Evolutionary conservation across 2,113 vertebrate genomes (phyloP), one percentile per base, ranked within the genome.

Genomic region (Amblyornis subalaris): DNA sequence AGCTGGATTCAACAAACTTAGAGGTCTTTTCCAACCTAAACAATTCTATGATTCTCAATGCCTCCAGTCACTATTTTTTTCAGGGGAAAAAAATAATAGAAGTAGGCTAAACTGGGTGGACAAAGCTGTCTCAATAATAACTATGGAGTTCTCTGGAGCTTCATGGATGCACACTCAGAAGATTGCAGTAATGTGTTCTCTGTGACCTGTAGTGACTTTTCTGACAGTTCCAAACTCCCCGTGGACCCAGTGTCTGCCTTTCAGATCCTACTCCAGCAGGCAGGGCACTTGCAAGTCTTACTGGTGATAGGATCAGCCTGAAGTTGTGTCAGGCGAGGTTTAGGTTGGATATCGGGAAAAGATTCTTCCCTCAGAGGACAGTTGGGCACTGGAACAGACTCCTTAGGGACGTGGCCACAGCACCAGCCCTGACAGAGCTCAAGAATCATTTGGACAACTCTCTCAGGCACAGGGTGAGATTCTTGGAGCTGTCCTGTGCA

Each of bases 1-100:
- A 1, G 3, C 2, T 61, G 40, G 21, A 53, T 7, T 35, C 0
- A 0, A 47, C 21, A 25, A 2, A 10, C 54, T 61, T 10, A 61
- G 17, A 75, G n/a, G 9, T 23, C 16, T 48, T 75, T 54, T 54
- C 35, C n/a, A 69, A 8, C 14, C 21, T 40, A 54, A 69, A 48
- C 14, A 1, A 48, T 47, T 47, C 5, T 14, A 40, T 31, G 9
- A 31, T 26, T 40, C 16, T 19, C 28, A 18, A 12, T 28, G 8
- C 6, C 6, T 29, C 14, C 15, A 22, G 70, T 62, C 7, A 19
- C 4, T 55, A 7, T 35, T 67, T 21, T n/a, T 74, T 42, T 38
- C 1, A 2, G 8, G 14, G 1, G 1, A 5, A 6, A 22, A 44
- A 45, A 24, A 25, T 23, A 18, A 14, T 12, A 23, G n/a, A n/a